Percentiles rank a stretch among this genome's conserved stretches.
Evolutionary conservation across 2,113 vertebrate genomes (phyloP).

Genomic region (Chaetops frenatus): DNA sequence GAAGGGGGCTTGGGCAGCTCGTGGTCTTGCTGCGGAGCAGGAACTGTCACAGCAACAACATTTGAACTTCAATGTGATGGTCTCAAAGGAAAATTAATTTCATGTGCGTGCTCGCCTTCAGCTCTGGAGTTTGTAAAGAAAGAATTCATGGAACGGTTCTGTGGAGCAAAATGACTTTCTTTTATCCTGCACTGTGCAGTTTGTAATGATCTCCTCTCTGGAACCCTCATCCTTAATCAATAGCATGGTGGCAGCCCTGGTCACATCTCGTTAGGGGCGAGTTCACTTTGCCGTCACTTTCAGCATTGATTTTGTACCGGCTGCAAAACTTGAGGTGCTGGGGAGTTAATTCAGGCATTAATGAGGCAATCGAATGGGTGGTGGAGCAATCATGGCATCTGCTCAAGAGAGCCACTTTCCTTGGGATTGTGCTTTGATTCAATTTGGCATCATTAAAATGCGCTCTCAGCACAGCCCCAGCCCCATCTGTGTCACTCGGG

Average conservation of each 20-base stretch:
- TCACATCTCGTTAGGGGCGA: conserved; percentile 3
- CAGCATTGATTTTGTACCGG: conserved; percentile 65
- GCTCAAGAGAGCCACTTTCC: conserved; percentile 37
- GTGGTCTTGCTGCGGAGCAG: not conserved
- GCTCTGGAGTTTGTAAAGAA: not conserved
- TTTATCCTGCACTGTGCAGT: not conserved
- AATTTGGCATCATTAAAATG: not conserved
- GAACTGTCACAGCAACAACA: not conserved
- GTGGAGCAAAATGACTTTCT: conserved; percentile 18
- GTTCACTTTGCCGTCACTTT: conserved; percentile 31
- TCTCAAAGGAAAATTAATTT: not conserved
- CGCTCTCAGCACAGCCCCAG: not conserved
- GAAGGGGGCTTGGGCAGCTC: not conserved
- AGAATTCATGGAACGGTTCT: not conserved
- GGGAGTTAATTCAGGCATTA: conserved; percentile 71
- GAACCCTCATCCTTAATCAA: conserved; percentile 61
- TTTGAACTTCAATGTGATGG: not conserved
- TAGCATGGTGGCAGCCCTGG: conserved; percentile 15
- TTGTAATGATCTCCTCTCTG: conserved; percentile 62
- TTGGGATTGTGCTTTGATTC: not conserved
- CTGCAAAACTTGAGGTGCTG: conserved; percentile 41
- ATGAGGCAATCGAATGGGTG: conserved; percentile 62
- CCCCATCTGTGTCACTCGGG: not conserved
- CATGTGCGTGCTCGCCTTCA: not conserved
- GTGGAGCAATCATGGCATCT: conserved; percentile 55